Evolutionary conservation across 2,888 invertebrate genomes (phyloP), one percentile per base, ranked within the genome.

Genomic region (Drosophila tripunctata): DNA sequence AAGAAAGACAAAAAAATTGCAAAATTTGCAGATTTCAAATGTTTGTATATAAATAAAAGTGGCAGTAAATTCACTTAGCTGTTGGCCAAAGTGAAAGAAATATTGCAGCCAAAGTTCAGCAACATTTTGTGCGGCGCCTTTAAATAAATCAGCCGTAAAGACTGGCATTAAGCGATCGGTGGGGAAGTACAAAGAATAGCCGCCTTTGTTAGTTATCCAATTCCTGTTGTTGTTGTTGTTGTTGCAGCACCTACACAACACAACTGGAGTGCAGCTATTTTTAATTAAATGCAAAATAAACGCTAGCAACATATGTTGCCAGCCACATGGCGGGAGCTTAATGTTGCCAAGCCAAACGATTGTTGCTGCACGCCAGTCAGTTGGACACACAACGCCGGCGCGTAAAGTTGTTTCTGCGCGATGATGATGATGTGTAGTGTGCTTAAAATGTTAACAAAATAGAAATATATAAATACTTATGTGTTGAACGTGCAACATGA

Each of bases 221-320:
- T 61, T 52, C 40, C 41, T 48, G 54, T 43, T 52, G 58, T 17
- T 57, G 61, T 45, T 70, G 56, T 41, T 55, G 36, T 48, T 63
- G 61, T 52, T 58, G 64, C 69, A 55, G 64, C 81, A 87, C 85
- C 85, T 79, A 85, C 82, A 63, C 48, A 55, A 41, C 43, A 72
- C 72, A 66, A 71, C 87, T 85, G 82, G 81, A 87, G 83, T 78
- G 83, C 67, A 75, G 65, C 83, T 83, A 88, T 83, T 88, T 86
- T 81, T 86, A 74, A 71, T 78, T 68, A 65, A 69, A 85, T 75
- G 85, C 87, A 80, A 86, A 80, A 79, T 67, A 63, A 54, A 38
- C 64, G 30, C 41, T 12, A 40, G 84, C 87, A 83, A 65, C 78
- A 81, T 81, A 81, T 81, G 87, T 54, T 38, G 33, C 36, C 27